A percentile compares a stretch with the other conserved stretches of the same genome.
These are phyloP conservation scores for Coracias cyanogaster DNA, from an alignment of 2,797 vertebrate species.

Conservation along the genomic window DNA sequence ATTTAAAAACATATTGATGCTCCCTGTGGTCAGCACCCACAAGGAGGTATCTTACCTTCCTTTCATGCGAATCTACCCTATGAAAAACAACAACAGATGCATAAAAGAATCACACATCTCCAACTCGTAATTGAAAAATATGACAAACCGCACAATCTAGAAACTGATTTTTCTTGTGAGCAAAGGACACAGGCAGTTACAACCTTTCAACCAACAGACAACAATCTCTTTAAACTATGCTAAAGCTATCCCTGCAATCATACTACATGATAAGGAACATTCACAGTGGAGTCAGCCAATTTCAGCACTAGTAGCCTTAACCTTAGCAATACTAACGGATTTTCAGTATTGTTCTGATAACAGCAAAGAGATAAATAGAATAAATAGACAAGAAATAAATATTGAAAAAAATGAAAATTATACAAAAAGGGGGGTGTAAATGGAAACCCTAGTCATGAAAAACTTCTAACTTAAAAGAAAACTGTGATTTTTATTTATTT, in stretches of 20 bases:
- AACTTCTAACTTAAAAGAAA: not conserved
- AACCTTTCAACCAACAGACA: not conserved
- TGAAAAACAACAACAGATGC: not conserved
- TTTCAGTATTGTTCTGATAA: not conserved
- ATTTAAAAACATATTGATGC: not conserved
- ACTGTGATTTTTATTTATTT: not conserved
- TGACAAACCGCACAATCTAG: not conserved
- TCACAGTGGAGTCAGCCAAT: not conserved
- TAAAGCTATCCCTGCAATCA: not conserved
- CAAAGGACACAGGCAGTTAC: not conserved
- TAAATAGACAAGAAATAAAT: not conserved
- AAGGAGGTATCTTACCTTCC: not conserved
- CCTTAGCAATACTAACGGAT: not conserved
- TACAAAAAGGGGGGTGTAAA: not conserved
- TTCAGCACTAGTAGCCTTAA: not conserved
- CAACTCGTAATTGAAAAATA: fast-evolving
- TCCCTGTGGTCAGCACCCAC: not conserved
- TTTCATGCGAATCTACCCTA: not conserved
- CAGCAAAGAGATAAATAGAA: not conserved
- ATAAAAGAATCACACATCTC: not conserved
- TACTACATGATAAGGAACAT: not conserved
- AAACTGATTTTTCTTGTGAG: not conserved
- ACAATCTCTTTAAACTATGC: not conserved
- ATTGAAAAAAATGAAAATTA: fast-evolving
- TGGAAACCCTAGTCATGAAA: not conserved